These are phyloP conservation scores for Bellardia bayeri DNA, from an alignment of 2,888 invertebrate species.

Conservation along the genomic window DNA sequence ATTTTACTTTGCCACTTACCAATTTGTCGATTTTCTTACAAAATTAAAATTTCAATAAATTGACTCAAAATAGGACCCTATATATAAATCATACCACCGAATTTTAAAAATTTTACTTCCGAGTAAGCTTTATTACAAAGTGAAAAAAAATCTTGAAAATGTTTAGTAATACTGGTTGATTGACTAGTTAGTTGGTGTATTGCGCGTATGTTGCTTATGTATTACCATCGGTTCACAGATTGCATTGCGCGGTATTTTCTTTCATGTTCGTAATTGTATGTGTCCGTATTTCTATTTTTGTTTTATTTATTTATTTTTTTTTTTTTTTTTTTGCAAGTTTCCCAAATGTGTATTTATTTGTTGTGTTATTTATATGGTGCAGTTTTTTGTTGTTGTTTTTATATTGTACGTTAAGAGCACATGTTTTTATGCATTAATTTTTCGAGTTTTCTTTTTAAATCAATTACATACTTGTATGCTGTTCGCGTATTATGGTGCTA, in stretches of 20 bases:
- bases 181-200: slow-evolving; percentile 44
- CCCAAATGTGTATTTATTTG: slow-evolving; percentile 29
- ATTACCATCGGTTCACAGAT: slow-evolving; percentile 45
- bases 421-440: slow-evolving; percentile 37
- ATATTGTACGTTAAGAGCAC: slow-evolving; percentile 48
- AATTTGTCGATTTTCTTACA: too few species aligned
- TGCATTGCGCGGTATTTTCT: slow-evolving; percentile 57
- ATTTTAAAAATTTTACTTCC: too few species aligned
- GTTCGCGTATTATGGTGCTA: slow-evolving; percentile 20
- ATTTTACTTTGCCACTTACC: too few species aligned
- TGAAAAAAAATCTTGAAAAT: too few species aligned
- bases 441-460: slow-evolving; percentile 34
- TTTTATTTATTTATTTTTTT: too few species aligned
- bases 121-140: too few species aligned
- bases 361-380: slow-evolving; percentile 40
- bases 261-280: slow-evolving; percentile 3
- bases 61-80: too few species aligned
- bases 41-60: too few species aligned
- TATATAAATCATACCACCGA: too few species aligned
- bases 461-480: slow-evolving; percentile 23
- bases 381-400: slow-evolving; percentile 16
- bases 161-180: not conserved
- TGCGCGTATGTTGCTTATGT: not conserved
- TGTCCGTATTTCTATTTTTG: not conserved
- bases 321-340: slow-evolving; percentile 41